These are phyloP conservation scores for Colossoma macropomum DNA, from an alignment of 2,113 vertebrate species.

Conservation along the genomic window DNA sequence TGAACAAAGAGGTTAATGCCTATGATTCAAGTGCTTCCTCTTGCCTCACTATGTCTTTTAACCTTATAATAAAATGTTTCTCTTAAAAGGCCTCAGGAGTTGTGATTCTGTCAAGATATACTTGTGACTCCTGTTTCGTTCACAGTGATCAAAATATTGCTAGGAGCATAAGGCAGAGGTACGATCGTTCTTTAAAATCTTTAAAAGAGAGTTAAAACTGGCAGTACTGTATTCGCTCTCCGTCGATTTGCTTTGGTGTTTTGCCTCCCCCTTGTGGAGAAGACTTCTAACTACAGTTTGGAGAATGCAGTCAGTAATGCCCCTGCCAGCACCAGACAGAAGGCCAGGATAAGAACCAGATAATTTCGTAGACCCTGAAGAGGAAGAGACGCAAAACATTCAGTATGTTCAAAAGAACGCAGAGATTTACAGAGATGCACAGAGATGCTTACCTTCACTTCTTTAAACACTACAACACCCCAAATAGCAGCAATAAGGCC, in stretches of 20 bases:
- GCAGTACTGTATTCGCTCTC: not conserved
- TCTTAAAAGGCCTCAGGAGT: not conserved
- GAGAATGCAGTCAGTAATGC: constrained; percentile 83
- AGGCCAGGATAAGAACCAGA: constrained; percentile 71
- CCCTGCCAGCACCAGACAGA: constrained; percentile 80
- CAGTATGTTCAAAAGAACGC: not conserved
- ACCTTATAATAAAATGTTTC: not conserved
- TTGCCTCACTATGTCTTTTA: not conserved
- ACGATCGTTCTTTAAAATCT: too few species aligned
- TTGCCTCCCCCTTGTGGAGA: constrained; percentile 17
- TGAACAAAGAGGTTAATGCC: not conserved
- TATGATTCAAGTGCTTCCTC: not conserved
- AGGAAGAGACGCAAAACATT: constrained; percentile 28
- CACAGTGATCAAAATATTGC: not conserved
- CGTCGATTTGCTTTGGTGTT: not conserved
- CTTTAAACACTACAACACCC: constrained; percentile 58
- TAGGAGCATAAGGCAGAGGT: too few species aligned
- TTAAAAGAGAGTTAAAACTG: too few species aligned
- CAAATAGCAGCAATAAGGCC: constrained; percentile 58
- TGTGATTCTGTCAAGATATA: not conserved
- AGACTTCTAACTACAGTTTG: constrained; percentile 67
- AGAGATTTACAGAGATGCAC: not conserved
- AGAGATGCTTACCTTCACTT: constrained; percentile 55
- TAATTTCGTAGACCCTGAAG: constrained; percentile 81
- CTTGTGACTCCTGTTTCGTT: too few species aligned